Evolutionary conservation across 2,113 vertebrate genomes (phyloP), one percentile per base, ranked within the genome.

Genomic region (Carlito syrichta): DNA sequence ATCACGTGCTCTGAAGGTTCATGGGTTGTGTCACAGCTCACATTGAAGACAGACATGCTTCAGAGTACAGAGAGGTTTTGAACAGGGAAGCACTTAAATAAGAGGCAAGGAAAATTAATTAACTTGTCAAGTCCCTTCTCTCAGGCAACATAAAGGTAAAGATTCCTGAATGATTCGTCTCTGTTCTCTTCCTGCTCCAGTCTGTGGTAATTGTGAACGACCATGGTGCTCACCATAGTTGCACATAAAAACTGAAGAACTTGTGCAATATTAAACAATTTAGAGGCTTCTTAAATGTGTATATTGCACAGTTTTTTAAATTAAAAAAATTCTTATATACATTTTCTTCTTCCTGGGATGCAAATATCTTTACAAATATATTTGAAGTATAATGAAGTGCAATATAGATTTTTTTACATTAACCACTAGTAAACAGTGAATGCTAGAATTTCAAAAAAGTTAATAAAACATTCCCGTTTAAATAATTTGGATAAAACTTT

Each of bases 91-190:
- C 22, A 63, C 50, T 90, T 88, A 81, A 93, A 77, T 82, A 81
- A 84, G 32, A 77, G 40, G 58, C 73, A 17, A 83, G 92, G 79
- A 83, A 54, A 68, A 79, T 68, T 73, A 62, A 96, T 83, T 96
- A 73, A 79, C 50, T 86, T 54, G 50, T 91, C 38, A 20, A 25
- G 8, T 50, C 19, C 43, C 76, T 73, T 91, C 48, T 73, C 13
- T 82, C 58, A 68, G 5, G 38, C 17, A 85, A 19, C n/a, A 83
- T 45, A 56, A 27, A 17, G 71, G 19, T 68, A 56, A 54, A 73
- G 45, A 71, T 82, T 91, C 32, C 16, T 63, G 56, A 84, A 69
- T 58, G 63, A 95, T 96, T 69, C 16, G n/a, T 89, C 68, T 76
- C 58, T 68, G 20, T 52, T 62, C 50, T 58, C 32, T 40, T 66